Evolutionary conservation across 1,140 invertebrate species (phyloP), one percentile per base, ranked within the genome.

Genomic region (Drosophila santomea): DNA sequence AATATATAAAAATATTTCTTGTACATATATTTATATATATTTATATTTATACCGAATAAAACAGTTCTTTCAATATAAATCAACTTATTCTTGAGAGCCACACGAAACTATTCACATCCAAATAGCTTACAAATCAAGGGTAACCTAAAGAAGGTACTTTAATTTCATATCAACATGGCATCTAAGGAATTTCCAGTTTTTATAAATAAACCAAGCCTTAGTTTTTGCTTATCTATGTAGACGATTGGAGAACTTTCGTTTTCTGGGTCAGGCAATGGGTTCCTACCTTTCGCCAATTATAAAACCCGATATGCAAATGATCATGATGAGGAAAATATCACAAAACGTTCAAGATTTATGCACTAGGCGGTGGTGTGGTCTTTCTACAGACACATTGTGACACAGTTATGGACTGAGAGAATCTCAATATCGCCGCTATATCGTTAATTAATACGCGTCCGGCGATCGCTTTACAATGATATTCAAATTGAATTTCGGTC

Each of bases 241-340:
- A 25, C 35, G 57, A 63, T 38, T 32, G 52, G 47, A 77, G 61
- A 77, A 85, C 81, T 84, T 85, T 84, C 81, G 51, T 86, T 86
- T 71, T 64, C 39, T 43, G 32, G 44, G 61, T 59, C 58, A 58
- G 52, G 17, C 38, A 38, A 47, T 48, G 44, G 62, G 57, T 56
- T 85, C 45, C 89, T 94, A 94, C 91, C 94, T 94, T 94, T 94
- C 93, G 94, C 94, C 93, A 93, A 93, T 93, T 90, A 94, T 91
- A 93, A 95, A 95, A 93, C 94, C 94, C 57, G 94, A 95, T 85
- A 95, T 94, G 89, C 94, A 95, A 91, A 95, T 94, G 89, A 95
- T 94, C 95, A 95, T 95, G 62, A 77, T 92, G 62, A 32, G 23
- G 28, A 4, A 10, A 28, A 25, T 48, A 55, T 71, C 63, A 68